These are phyloP conservation scores for Pseudomyrmex flavicornis DNA, from an alignment of 1,140 invertebrate species.

Conservation along the genomic window DNA sequence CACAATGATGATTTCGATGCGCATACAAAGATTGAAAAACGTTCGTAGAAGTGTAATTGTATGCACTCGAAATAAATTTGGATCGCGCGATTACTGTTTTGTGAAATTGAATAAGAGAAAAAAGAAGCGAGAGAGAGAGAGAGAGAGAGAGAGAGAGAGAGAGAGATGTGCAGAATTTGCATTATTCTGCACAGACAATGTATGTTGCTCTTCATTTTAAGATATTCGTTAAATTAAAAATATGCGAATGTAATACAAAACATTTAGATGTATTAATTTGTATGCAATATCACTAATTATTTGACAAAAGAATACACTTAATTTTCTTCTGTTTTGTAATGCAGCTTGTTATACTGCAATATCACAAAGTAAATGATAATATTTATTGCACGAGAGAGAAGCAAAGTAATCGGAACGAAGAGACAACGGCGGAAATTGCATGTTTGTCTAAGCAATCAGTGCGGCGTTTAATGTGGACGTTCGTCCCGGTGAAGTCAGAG, in stretches of 20 bases:
- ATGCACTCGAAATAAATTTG: constrained; percentile 40
- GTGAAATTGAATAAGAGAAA: constrained; percentile 19
- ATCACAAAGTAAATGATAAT: neutral
- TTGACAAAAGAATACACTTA: neutral
- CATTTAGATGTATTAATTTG: constrained; percentile 34
- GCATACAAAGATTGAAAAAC: constrained; percentile 3
- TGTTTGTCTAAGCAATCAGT: constrained; percentile 17
- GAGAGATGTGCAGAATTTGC: neutral
- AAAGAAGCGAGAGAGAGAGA: too few species aligned
- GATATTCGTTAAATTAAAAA: constrained; percentile 7
- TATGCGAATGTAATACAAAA: constrained; percentile 9
- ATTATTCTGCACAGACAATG: constrained; percentile 1
- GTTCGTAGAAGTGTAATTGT: constrained; percentile 42
- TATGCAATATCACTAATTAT: neutral
- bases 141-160: too few species aligned
- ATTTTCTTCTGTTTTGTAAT: neutral
- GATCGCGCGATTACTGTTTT: constrained; percentile 33
- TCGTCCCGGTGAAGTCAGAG: neutral
- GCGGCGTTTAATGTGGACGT: neutral
- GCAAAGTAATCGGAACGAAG: neutral
- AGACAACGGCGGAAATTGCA: neutral
- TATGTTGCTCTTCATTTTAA: constrained; percentile 13
- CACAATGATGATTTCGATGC: constrained; percentile 28
- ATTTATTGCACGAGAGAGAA: neutral
- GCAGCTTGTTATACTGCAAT: neutral